Evolutionary conservation across 1,140 invertebrate genomes (phyloP), one percentile per base, ranked within the genome.

Genomic region (Nephila pilipes): DNA sequence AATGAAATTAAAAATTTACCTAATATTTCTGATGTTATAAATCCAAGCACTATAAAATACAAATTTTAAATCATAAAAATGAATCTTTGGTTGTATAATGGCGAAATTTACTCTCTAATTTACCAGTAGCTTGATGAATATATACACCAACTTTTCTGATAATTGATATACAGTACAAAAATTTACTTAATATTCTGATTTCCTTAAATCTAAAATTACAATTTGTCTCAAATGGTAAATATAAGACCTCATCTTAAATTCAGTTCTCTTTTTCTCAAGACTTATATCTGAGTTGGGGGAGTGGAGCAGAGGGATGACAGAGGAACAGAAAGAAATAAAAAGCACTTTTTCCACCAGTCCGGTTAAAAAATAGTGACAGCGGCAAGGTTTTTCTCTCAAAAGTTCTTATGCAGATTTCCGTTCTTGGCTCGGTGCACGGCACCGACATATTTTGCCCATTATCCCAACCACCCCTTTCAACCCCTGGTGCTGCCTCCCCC

Each of bases 391-490:
- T 92, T 92, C 81, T 83, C 81, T 92, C 90, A 85, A 75, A 85
- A 75, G 81, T 85, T 92, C 81, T 85, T 92, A 92, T 92, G 90
- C 90, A 92, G 90, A 92, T 92, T 92, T 92, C 90, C 58, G 81
- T 60, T 46, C 60, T 69, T 75, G 90, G 80, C 29, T 75, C 25
- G 60, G 20, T 85, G 90, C 90, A 38, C 58, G 22, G 60, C 58
- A 63, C 79, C 57, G 90, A 92, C 90, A 92, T 92, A 92, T 92
- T 92, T 92, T 92, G 90, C 90, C 90, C 90, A 92, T 92, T 92
- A 92, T 92, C 90, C 57, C 80, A 29, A 18, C 38, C 80, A 29
- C 90, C 79, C 46, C 87, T 55, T 88, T 80, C 88, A 32, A 60
- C 54, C 88, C 65, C 25, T 25, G 14, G 14, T 18, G 10, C 46